Conservation (phyloP, 2,113 vertebrate genomes). For the Turdus rufiventris region DNA sequence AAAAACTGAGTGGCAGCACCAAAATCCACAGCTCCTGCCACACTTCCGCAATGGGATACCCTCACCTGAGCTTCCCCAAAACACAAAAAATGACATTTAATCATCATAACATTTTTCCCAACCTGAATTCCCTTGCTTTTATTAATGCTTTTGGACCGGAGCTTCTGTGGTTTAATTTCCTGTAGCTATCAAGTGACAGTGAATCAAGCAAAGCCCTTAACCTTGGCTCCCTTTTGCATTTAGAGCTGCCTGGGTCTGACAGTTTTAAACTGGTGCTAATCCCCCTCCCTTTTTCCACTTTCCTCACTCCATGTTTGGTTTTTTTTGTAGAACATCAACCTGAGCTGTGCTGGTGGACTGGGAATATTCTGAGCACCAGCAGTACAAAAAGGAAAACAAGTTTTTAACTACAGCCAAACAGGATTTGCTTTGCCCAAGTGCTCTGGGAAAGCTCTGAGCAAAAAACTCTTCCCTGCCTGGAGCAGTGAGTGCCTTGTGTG, state of each 20-base stretch:
- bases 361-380: neutral
- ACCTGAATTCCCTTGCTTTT: conserved; percentile 44
- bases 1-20: neutral
- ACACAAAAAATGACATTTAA: neutral
- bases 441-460: neutral
- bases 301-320: neutral
- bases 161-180: conserved; percentile 73
- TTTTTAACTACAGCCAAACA: neutral
- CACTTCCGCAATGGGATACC: neutral
- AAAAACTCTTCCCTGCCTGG: neutral
- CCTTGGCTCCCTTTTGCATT: conserved; percentile 56
- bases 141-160: conserved; percentile 56
- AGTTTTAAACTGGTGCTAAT: conserved; percentile 57
- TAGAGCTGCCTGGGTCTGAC: conserved; percentile 46
- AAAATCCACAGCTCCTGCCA: neutral
- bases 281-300: neutral
- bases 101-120: neutral
- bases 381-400: accelerated
- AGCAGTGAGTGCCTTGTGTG: neutral
- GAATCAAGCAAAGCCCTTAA: conserved; percentile 64
- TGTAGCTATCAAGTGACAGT: conserved; percentile 69
- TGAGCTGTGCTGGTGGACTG: neutral
- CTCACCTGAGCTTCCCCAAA: neutral
- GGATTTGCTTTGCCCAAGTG: neutral
- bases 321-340: neutral